phyloP scores from a whole-genome alignment of 92 coral and sea anemone genomes.

The Heteractis magnifica region DNA sequence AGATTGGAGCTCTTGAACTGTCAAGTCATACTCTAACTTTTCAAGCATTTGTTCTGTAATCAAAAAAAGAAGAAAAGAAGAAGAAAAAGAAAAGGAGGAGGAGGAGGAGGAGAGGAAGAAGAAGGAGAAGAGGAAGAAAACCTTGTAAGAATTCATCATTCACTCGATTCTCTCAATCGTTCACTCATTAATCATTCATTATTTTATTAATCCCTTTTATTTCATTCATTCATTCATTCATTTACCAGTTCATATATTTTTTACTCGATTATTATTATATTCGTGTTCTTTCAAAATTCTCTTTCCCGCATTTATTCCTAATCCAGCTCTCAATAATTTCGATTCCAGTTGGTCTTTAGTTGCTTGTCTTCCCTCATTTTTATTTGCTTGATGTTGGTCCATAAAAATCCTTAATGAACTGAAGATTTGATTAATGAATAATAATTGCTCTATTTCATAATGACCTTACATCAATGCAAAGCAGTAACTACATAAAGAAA shows the following conservation, averaged over 20 bases:
- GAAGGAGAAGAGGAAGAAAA: background rate
- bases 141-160: background rate
- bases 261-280: too few relatives aligned
- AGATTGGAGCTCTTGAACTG: constrained; percentile 41
- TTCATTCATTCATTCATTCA: background rate
- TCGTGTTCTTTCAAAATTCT: too few relatives aligned
- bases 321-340: too few relatives aligned
- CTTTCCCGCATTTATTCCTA: too few relatives aligned
- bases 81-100: background rate
- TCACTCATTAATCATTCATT: background rate
- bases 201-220: background rate
- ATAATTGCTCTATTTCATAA: too few relatives aligned
- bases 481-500: too few relatives aligned
- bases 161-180: background rate
- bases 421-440: too few relatives aligned
- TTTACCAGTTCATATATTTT: background rate
- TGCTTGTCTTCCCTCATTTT: too few relatives aligned
- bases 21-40: constrained; percentile 52
- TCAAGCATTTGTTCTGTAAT: constrained; percentile 33
- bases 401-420: too few relatives aligned
- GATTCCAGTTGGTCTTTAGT: too few relatives aligned
- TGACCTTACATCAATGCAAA: too few relatives aligned
- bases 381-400: too few relatives aligned
- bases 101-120: background rate
- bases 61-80: background rate